phyloP scores from a whole-genome alignment of 2,797 vertebrate genomes.

The Acipenser oxyrinchus region DNA sequence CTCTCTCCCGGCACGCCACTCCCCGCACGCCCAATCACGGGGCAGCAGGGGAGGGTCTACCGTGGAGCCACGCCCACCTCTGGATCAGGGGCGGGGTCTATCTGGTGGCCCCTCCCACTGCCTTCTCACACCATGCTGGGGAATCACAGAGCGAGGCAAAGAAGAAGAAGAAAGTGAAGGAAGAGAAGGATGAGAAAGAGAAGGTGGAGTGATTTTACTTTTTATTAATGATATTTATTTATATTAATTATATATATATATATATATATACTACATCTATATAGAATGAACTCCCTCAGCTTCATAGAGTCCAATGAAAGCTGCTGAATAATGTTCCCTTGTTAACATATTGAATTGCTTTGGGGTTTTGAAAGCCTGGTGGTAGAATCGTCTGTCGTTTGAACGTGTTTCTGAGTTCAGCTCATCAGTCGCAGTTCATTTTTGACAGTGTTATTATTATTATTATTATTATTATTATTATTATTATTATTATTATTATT shows the following conservation, averaged over 20 bases:
- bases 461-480: too few species aligned
- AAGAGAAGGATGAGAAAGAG: slow-evolving; percentile 70
- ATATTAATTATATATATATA: too few species aligned
- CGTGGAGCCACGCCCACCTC: slow-evolving; percentile 5
- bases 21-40: slow-evolving; percentile 57
- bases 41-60: slow-evolving; percentile 19
- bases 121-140: slow-evolving; percentile 43
- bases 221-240: too few species aligned
- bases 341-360: too few species aligned
- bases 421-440: too few species aligned
- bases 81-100: slow-evolving; percentile 47
- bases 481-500: too few species aligned
- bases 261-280: too few species aligned
- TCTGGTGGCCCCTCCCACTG: slow-evolving; percentile 41
- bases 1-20: slow-evolving; percentile 50
- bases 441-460: not conserved
- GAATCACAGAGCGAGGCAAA: slow-evolving; percentile 67
- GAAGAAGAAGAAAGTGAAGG: slow-evolving; percentile 82
- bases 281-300: too few species aligned
- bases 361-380: fast-evolving
- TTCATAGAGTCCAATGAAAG: too few species aligned
- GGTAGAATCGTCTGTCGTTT: too few species aligned
- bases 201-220: slow-evolving; percentile 42
- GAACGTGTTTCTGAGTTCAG: too few species aligned
- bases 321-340: too few species aligned